phyloP scores from a whole-genome alignment of 2,888 invertebrate genomes.

The Drosophila seclusa region DNA sequence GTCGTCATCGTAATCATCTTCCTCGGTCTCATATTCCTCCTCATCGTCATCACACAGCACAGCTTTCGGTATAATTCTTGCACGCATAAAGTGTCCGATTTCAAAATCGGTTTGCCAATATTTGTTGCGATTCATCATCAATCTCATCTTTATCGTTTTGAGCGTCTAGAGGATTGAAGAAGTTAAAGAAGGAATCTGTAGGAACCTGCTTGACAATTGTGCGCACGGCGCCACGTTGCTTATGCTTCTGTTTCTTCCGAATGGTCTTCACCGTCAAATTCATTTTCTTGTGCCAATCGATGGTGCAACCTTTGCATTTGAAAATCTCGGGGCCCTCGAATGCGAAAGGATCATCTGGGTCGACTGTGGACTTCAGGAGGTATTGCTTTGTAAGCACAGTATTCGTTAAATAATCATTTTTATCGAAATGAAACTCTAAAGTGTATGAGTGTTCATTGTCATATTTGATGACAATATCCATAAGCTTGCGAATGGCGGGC shows the following conservation, averaged over 20 bases:
- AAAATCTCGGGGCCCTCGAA: constrained; percentile 95
- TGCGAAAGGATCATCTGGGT: constrained; percentile 94
- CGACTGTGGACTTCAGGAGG: constrained; percentile 95
- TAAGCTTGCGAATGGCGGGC: constrained; percentile 84
- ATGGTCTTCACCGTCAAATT: constrained; percentile 98
- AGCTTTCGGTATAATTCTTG: constrained; percentile 98
- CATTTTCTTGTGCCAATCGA: constrained; percentile 99
- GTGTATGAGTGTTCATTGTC: constrained; percentile 85
- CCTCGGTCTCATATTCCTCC: constrained; percentile 87
- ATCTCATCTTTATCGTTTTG: constrained; percentile 93
- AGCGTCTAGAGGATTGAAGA: constrained; percentile 96
- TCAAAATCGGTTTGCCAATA: constrained; percentile 98
- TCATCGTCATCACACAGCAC: constrained; percentile 91
- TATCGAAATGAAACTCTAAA: constrained; percentile 96
- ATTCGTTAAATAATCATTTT: constrained; percentile 96
- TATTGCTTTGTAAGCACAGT: constrained; percentile 96
- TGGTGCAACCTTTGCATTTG: constrained; percentile 90
- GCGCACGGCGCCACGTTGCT: constrained; percentile 95
- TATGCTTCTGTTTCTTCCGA: constrained; percentile 99
- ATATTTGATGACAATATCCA: constrained; percentile 84
- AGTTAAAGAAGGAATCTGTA: constrained; percentile 99
- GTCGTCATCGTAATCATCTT: constrained; percentile 87
- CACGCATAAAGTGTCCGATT: constrained; percentile 98
- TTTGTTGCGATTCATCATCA: constrained; percentile 93
- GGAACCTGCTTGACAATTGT: constrained; percentile 98